Evolutionary conservation across 2,888 invertebrate species (phyloP).

Genomic region (Habrosyne pyritoides): DNA sequence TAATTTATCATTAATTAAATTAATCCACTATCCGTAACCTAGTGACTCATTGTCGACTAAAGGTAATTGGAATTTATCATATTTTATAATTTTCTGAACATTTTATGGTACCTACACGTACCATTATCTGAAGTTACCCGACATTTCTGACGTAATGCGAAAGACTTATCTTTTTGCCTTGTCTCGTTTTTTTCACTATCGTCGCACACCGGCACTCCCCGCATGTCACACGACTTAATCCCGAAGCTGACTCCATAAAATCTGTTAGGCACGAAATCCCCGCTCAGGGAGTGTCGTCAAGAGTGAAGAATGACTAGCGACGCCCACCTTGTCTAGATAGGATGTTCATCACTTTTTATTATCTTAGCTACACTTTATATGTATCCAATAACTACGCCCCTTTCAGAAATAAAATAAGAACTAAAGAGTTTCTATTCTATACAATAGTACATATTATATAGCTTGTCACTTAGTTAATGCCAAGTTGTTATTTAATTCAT

Average conservation of each 20-base stretch:
- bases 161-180: not conserved
- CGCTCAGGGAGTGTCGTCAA: slow-evolving; percentile 33
- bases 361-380: too few species aligned
- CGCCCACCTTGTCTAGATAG: slow-evolving; percentile 37
- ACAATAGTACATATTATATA: too few species aligned
- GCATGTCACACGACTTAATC: slow-evolving; percentile 30
- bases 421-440: too few species aligned
- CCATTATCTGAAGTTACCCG: not conserved
- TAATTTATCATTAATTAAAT: not conserved
- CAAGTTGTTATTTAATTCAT: too few species aligned
- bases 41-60: not conserved
- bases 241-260: slow-evolving; percentile 43
- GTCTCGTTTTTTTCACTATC: not conserved
- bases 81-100: not conserved
- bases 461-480: too few species aligned
- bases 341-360: slow-evolving; percentile 17
- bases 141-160: not conserved
- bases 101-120: not conserved
- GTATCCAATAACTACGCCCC: too few species aligned
- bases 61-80: not conserved
- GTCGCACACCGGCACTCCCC: slow-evolving; percentile 9
- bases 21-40: not conserved
- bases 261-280: slow-evolving; percentile 41
- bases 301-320: slow-evolving; percentile 41
- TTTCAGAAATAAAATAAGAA: too few species aligned